Evolutionary conservation across 2,888 invertebrate species (phyloP).

Genomic region (Druceiella hillmani): DNA sequence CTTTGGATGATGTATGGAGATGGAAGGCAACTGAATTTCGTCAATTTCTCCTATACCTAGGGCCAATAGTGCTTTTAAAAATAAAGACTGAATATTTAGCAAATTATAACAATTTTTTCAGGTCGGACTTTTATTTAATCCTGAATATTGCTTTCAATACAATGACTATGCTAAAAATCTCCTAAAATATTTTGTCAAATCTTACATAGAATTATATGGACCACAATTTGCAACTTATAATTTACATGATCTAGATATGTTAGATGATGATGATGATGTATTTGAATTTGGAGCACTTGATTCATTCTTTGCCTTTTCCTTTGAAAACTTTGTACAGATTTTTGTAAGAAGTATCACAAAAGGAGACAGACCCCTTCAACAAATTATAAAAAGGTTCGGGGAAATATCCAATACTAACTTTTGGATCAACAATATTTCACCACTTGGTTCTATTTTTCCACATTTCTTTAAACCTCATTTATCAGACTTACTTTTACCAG

Average conservation of each 20-base stretch:
- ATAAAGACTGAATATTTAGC: background rate
- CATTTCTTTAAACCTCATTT: background rate
- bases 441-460: constrained; percentile 3
- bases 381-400: constrained; percentile 16
- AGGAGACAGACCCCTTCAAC: constrained; percentile 30
- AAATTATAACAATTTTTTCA: constrained; percentile 8
- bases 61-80: constrained; percentile 11
- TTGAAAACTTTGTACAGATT: constrained; percentile 17
- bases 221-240: constrained; percentile 14
- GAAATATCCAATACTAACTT: constrained; percentile 9
- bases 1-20: constrained; percentile 16
- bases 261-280: constrained; percentile 17
- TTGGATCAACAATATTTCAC: constrained; percentile 6
- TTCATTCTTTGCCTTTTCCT: constrained; percentile 18
- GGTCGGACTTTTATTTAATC: too few relatives aligned
- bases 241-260: constrained; percentile 16
- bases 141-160: constrained; percentile 10
- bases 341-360: constrained; percentile 28
- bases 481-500: constrained; percentile 1
- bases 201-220: constrained; percentile 12
- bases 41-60: constrained; percentile 16
- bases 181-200: constrained; percentile 12
- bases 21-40: constrained; percentile 20
- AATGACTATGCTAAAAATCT: constrained; percentile 10
- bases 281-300: constrained; percentile 19